phyloP scores from a whole-genome alignment of 2,113 vertebrate genomes.

The Pyxicephalus adspersus region DNA sequence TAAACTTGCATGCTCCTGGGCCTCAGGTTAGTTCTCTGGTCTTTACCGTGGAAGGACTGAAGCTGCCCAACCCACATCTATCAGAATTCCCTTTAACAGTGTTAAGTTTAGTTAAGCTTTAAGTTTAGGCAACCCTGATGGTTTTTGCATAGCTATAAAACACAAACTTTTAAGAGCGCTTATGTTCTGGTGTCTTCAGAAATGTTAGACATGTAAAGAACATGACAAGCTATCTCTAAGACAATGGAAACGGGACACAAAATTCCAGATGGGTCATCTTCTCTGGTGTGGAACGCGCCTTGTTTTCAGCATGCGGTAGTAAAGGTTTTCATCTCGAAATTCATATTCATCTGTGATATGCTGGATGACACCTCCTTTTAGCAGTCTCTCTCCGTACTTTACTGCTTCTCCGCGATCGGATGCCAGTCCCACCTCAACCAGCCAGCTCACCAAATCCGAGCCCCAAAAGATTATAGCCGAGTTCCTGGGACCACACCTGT shows the following conservation, averaged over 20 bases:
- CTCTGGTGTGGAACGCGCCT: constrained; percentile 56
- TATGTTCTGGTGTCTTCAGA: no score
- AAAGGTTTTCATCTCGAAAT: constrained; percentile 84
- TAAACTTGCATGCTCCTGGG: no score
- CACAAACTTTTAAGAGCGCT: no score
- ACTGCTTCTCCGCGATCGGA: constrained; percentile 85
- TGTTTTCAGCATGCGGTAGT: constrained; percentile 80
- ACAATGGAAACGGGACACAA: not conserved
- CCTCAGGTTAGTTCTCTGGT: no score
- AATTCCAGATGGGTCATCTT: constrained; percentile 27
- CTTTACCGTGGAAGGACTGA: no score
- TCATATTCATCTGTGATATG: constrained; percentile 82
- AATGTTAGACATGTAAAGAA: no score
- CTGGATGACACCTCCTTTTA: constrained; percentile 84
- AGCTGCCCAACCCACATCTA: no score
- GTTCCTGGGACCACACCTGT: constrained; percentile 81
- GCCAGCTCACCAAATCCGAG: constrained; percentile 92
- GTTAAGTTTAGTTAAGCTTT: no score
- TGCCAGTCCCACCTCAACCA: constrained; percentile 87
- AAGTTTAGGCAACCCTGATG: no score
- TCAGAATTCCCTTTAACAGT: no score
- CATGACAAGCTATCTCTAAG: not conserved
- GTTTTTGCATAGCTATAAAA: no score
- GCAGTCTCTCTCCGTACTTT: constrained; percentile 82
- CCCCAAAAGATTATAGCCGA: constrained; percentile 85